Conservation (phyloP, 2,888 invertebrate genomes). For the Digitonthophagus gazella region DNA sequence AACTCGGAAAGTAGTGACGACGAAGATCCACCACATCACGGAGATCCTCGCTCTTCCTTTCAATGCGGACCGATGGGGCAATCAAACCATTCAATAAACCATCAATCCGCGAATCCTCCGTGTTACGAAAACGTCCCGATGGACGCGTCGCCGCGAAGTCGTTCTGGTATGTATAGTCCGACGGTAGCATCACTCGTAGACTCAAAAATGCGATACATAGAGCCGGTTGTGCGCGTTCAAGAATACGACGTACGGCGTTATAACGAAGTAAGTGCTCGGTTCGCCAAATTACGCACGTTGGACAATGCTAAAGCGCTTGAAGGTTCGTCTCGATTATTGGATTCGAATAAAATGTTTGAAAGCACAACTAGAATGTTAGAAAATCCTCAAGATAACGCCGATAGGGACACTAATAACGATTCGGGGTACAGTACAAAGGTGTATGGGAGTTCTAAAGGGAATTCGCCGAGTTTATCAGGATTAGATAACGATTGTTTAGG, state of each 20-base stretch:
- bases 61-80: slow-evolving; percentile 53
- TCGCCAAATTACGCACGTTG: slow-evolving; percentile 47
- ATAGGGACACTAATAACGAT: slow-evolving; percentile 74
- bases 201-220: slow-evolving; percentile 42
- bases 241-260: slow-evolving; percentile 37
- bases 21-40: slow-evolving; percentile 44
- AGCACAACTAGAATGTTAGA: slow-evolving; percentile 43
- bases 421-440: slow-evolving; percentile 84
- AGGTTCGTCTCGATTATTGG: slow-evolving; percentile 41
- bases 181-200: slow-evolving; percentile 44
- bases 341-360: slow-evolving; percentile 44
- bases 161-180: slow-evolving; percentile 56
- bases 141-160: slow-evolving; percentile 46
- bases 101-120: slow-evolving; percentile 48
- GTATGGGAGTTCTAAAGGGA: slow-evolving; percentile 74
- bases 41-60: neutral
- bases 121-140: slow-evolving; percentile 57
- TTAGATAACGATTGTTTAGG: slow-evolving; percentile 50
- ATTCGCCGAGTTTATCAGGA: slow-evolving; percentile 69
- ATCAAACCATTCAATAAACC: slow-evolving; percentile 54
- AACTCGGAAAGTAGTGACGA: slow-evolving; percentile 50
- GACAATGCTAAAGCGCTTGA: slow-evolving; percentile 37
- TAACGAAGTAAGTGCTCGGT: slow-evolving; percentile 41
- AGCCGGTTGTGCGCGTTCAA: slow-evolving; percentile 46
- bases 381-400: slow-evolving; percentile 48